Conservation (phyloP, 2,888 invertebrate species). For the Sturmia bella region DNA sequence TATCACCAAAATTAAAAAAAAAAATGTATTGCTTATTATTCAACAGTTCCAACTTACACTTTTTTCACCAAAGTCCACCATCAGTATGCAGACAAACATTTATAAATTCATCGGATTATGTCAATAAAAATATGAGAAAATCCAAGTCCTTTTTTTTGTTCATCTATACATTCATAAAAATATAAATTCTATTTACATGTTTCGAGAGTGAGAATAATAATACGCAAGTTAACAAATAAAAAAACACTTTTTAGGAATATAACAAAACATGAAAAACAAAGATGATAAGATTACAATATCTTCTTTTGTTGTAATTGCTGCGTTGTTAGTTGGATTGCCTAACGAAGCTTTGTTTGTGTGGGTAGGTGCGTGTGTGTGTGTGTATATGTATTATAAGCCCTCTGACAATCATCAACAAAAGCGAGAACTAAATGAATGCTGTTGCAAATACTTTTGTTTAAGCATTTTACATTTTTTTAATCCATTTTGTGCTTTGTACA, state of each 20-base stretch:
- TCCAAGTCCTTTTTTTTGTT: constrained; percentile 6
- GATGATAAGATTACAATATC: constrained; percentile 57
- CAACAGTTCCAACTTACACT: too few relatives aligned
- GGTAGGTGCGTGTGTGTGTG: constrained; percentile 12
- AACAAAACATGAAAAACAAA: constrained; percentile 47
- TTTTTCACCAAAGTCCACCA: too few relatives aligned
- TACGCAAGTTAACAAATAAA: neutral
- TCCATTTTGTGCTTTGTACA: constrained; percentile 5
- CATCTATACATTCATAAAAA: neutral
- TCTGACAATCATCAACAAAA: constrained; percentile 67
- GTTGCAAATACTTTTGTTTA: constrained; percentile 62
- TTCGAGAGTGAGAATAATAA: constrained; percentile 26
- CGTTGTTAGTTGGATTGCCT: constrained; percentile 66
- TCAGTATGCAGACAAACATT: too few relatives aligned
- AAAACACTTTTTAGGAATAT: neutral
- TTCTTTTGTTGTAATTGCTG: constrained; percentile 42
- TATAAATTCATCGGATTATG: too few relatives aligned
- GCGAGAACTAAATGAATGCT: constrained; percentile 68
- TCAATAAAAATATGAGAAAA: too few relatives aligned
- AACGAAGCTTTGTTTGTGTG: constrained; percentile 53
- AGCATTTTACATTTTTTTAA: constrained; percentile 15
- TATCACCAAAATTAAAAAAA: too few relatives aligned
- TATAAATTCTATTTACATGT: constrained; percentile 22
- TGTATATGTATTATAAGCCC: constrained; percentile 49
- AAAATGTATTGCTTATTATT: too few relatives aligned